Evolutionary conservation across 2,888 invertebrate genomes (phyloP), one percentile per base, ranked within the genome.

Genomic region (Crematogaster levior): DNA sequence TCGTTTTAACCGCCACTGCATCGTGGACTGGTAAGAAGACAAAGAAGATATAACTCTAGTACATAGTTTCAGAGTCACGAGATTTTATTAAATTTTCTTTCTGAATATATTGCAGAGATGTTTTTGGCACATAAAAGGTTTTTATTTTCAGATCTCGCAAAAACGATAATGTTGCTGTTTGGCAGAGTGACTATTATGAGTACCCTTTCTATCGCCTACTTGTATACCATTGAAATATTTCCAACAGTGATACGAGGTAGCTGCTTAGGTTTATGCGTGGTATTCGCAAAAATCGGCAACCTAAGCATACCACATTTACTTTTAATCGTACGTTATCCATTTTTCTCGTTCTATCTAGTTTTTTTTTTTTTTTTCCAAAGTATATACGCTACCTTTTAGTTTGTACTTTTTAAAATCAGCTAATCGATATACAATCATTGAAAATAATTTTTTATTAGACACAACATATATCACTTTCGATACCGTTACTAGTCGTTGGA

Each of bases 211-310:
- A 93, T 95, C 43, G 94, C 95, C 79, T 93, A 94, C 84, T 89
- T 95, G 27, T 93, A 94, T 82, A 92, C 93, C 18, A 90, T 93
- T 72, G 95, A 95, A 87, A 85, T 94, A 83, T 94, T 94, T 81
- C 95, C 95, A 34, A 95, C 95, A 1, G 92, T 94, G 70, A 90
- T 93, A 60, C 92, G 95, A 51, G 94, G 93, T 10, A 91, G 93
- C 51, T 94, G 93, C 63, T 88, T 95, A 51, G 95, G 95, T 37
- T 89, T 95, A 12, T 95, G 95, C 89, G 94, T 95, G 1, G 94
- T 95, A 89, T 94, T 95, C 87, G 95, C 95, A 5, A 92, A 95
- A 84, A 91, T 95, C 18, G 95, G 95, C 1, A 95, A 95, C 66
- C 93, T 95, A 48, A 89, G 95, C 27, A 95, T 95, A 27, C 95